Base-by-base conservation (phyloP, 2,888 invertebrate species). In the Phyllotreta striolata region DNA sequence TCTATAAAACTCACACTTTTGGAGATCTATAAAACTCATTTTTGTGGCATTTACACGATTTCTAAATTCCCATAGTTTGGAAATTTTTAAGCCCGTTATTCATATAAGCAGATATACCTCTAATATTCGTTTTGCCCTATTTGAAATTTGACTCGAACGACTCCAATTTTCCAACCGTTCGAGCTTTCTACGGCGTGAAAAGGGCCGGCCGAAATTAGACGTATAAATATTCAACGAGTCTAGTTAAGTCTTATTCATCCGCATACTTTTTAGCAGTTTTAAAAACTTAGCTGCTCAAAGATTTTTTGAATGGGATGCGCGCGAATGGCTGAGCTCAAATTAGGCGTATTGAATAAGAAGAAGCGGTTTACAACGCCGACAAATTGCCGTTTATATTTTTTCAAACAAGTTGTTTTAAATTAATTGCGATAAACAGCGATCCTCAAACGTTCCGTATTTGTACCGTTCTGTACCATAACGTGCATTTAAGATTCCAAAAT, bases 301-400 rank as follows among this genome's bases (percentile, higher is more conserved):
- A 75, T 74, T 74, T 74, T 76, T 72, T 71, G 70, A 72, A 72
- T 71, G 67, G 66, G 72, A 75, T 73, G 73, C 68, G 77, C 74
- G 74, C 72, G 76, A 76, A 74, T 71, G 74, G 76, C 76, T 73
- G 73, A 74, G 73, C 73, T 70, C 72, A 75, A 78, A 78, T 78
- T 78, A 78, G 77, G 72, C 70, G 76, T 75, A 78, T 78, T 78
- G 77, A 78, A 63, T 62, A 55, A 76, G 74, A 71, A 71, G 72
- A 62, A 62, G 68, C 73, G 67, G 75, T 72, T 24, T 71, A 72
- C 74, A 76, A 76, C 63, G 75, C 73, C 68, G 70, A 71, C 72
- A 75, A 76, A 77, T 76, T 78, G 76, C 74, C 77, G 77, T 72
- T 76, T 77, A 77, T 71, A 75, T 78, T 78, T 78, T 77, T 76